Base-by-base conservation (phyloP, 2,797 vertebrate genomes). In the Aplochiton taeniatus region DNA sequence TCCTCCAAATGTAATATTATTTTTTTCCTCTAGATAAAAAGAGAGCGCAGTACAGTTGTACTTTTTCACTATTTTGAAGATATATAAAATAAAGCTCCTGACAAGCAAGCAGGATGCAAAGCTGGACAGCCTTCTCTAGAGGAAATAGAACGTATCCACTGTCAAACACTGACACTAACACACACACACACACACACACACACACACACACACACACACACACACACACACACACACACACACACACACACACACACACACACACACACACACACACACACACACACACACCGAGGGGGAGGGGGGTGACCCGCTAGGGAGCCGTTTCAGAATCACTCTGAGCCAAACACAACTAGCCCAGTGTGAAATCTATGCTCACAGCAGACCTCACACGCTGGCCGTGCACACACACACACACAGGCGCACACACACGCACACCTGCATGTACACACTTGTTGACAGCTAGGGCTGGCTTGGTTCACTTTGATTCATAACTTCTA, bases 1-100 rank as follows among this genome's bases (percentile, higher is more conserved):
- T 72, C 83, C 72, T 82, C 83, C 82, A 82, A 78, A 79, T 69
- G 60, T 76, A 85, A 83, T 72, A 84, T 84, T 86, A 79, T 67
- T 70, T n/a, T 78, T 83, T 84, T 85, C 62, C 68, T 77, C 52
- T 63, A 82, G 82, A 68, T 87, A 80, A 83, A 83, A 78, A 62
- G 76, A 3, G 31, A 3, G 31, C 31, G 6, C n/a, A 31, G 31
- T 31, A 31, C 2, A 31, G 31, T 31, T 3, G 31, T 31, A 31
- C 31, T 31, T 31, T 31, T 31, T 31, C 31, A 31, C 31, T 31
- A 31, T 31, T 31, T 6, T 31, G 31, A 6, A 31, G 31, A 31
- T 3, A 31, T 31, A 31, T 2, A 31, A 31, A 31, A 6, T 2
- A 31, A 31, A 31, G 31, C 31, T 31, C 31, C 6, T 31, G 31